Base-by-base conservation (phyloP, 2,888 invertebrate species). In the Furcula furcula region DNA sequence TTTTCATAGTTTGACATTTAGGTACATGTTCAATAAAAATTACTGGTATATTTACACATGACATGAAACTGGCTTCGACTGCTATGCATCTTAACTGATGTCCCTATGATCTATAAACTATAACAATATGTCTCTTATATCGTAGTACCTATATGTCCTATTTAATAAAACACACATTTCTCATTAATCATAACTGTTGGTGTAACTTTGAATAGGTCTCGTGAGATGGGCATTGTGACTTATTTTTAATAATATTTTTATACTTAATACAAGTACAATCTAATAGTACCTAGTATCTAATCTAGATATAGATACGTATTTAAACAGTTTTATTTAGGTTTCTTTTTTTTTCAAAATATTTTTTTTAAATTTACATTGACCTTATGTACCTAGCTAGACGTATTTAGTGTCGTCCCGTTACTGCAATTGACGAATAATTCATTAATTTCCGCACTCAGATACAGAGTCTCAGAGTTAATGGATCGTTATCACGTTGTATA, bases 401-500 rank as follows among this genome's bases (percentile, higher is more conserved):
- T 13, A 29, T 9, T 33, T 33, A 28, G 23, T 38, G 49, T 43
- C 40, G 44, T 48, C 47, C 43, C 41, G 40, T 43, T 48, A 40
- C 46, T 58, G 61, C 48, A 68, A 69, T 69, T 69, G 69, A 69
- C 68, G 50, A 57, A 52, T 61, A 55, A 45, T 46, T 45, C 36
- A 41, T 46, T 40, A 50, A 18, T 7, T 18, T n/a, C 18, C 18
- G n/a, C n/a, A n/a, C n/a, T n/a, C n/a, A n/a, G n/a, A n/a, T n/a
- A n/a, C n/a, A n/a, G n/a, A n/a, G n/a, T n/a, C n/a, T n/a, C n/a
- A n/a, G n/a, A n/a, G n/a, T n/a, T n/a, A n/a, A n/a, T n/a, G n/a
- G n/a, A n/a, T n/a, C n/a, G n/a, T n/a, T n/a, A n/a, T n/a, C n/a
- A n/a, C n/a, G n/a, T n/a, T n/a, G n/a, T n/a, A n/a, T n/a, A n/a